phyloP scores from a whole-genome alignment of 2,797 vertebrate genomes.

The Pangasius larnaudii region DNA sequence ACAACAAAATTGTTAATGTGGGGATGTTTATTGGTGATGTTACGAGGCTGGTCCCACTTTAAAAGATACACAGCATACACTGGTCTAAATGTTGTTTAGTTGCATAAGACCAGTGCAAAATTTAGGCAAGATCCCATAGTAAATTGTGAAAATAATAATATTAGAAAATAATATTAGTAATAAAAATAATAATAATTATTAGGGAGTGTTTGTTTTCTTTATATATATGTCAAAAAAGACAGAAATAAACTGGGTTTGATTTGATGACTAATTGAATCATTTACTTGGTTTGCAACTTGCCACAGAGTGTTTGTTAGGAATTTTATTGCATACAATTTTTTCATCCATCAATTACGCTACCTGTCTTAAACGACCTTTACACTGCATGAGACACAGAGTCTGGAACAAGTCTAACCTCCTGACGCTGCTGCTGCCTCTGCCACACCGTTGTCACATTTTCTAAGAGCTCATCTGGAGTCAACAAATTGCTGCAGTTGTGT shows the following conservation, averaged over 20 bases:
- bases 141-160: background rate
- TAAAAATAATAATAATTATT: background rate
- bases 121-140: background rate
- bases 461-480: conserved; percentile 42
- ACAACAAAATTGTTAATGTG: background rate
- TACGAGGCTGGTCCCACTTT: background rate
- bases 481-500: conserved; percentile 41
- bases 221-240: background rate
- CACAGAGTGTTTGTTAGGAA: background rate
- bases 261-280: background rate
- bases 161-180: background rate
- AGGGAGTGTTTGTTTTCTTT: background rate
- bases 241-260: background rate
- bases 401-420: conserved; percentile 1
- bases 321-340: background rate
- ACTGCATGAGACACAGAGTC: background rate
- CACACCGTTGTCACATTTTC: conserved; percentile 18
- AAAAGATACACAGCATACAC: background rate
- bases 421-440: conserved; percentile 33
- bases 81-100: background rate
- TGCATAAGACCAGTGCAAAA: too few species aligned
- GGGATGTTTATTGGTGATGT: background rate
- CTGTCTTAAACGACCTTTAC: background rate
- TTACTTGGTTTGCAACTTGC: background rate
- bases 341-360: background rate